Conservation (phyloP, 2,113 vertebrate genomes). For the Onychostoma macrolepis region DNA sequence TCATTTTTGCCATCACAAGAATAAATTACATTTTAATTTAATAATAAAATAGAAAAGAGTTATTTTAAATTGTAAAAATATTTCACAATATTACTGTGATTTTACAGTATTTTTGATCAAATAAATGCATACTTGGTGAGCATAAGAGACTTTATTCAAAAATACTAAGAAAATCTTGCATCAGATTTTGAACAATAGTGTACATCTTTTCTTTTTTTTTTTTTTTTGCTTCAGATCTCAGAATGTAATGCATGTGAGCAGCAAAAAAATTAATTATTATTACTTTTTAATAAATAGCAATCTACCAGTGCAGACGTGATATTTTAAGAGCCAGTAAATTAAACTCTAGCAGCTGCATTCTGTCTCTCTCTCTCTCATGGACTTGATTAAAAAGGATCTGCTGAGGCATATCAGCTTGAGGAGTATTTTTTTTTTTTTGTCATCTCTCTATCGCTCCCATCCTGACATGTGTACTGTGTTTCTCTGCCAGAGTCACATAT, state of each 20-base stretch:
- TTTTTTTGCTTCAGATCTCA: neutral
- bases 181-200: neutral
- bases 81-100: neutral
- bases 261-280: neutral
- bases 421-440: neutral
- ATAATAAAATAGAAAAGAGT: too few relatives aligned
- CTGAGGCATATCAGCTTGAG: neutral
- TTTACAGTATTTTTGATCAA: neutral
- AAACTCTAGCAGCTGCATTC: neutral
- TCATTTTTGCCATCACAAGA: neutral
- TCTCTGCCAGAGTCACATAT: neutral
- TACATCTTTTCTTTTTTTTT: neutral
- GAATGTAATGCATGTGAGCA: neutral
- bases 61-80: neutral
- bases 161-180: neutral
- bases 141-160: neutral
- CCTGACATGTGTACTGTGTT: neutral
- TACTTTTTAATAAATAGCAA: neutral
- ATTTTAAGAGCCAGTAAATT: neutral
- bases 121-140: neutral
- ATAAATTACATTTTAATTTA: neutral
- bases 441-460: neutral
- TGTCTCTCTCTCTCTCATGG: neutral
- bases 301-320: neutral
- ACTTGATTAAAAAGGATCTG: conserved; percentile 1